A percentile compares a stretch with the other conserved stretches of the same genome.
These are phyloP conservation scores for Dipodomys stephensi DNA, from an alignment of 2,113 vertebrate genomes.

Conservation along the genomic window DNA sequence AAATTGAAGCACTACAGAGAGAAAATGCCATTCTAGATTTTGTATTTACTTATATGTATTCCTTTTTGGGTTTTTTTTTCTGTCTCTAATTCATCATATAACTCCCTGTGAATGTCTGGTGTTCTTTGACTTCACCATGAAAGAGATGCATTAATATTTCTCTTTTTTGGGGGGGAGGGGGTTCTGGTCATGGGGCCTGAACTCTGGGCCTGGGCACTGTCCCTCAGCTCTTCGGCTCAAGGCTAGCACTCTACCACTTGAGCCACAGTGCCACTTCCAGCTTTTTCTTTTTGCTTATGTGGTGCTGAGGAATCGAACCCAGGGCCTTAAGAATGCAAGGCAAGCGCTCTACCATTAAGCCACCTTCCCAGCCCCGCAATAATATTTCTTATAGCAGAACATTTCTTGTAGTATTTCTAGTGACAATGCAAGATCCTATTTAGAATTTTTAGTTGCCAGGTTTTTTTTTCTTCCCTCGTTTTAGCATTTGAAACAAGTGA, in stretches of 20 bases:
- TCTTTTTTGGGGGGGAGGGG: no score
- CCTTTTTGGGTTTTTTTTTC: not conserved
- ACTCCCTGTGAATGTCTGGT: not conserved
- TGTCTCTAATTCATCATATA: not conserved
- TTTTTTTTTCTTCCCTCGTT: not conserved
- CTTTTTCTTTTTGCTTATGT: no score
- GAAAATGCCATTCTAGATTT: not conserved
- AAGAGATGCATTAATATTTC: not conserved
- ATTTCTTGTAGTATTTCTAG: not conserved
- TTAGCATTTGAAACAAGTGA: not conserved
- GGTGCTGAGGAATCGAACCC: no score
- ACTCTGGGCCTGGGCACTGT: no score
- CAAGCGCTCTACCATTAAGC: no score
- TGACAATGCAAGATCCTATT: not conserved
- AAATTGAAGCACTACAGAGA: not conserved
- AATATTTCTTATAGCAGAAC: not conserved
- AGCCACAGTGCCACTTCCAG: no score
- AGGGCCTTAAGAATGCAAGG: no score
- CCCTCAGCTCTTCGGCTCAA: no score
- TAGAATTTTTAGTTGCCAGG: not conserved
- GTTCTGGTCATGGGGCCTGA: no score
- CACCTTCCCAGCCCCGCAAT: no score
- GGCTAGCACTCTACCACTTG: no score
- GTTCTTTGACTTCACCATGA: not conserved
- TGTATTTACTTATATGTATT: not conserved